These are phyloP conservation scores for Aulostomus chinensis DNA, from an alignment of 2,797 vertebrate genomes.

Conservation along the genomic window DNA sequence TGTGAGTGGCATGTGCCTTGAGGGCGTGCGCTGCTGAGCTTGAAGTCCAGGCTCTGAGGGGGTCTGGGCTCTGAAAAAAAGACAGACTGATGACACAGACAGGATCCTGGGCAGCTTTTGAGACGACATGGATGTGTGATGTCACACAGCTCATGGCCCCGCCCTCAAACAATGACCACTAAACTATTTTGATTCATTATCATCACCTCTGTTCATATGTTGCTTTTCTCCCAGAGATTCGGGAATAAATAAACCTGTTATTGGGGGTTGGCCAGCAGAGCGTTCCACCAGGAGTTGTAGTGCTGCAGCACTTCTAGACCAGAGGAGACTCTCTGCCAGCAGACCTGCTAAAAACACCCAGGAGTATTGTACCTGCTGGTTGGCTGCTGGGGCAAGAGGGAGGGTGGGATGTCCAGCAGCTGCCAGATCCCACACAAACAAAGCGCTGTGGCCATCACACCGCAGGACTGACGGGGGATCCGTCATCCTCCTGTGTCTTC, in stretches of 20 bases:
- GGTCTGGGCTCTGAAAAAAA: too few relatives aligned
- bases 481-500: constrained; percentile 1
- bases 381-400: constrained; percentile 25
- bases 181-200: constrained; percentile 6
- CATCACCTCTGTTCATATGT: constrained; percentile 13
- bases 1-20: too few relatives aligned
- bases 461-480: constrained; percentile 11
- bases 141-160: too few relatives aligned
- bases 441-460: constrained; percentile 9
- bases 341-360: constrained; percentile 48
- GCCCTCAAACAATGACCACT: too few relatives aligned
- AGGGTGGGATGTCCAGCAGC: constrained; percentile 54
- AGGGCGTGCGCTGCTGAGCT: too few relatives aligned
- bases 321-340: constrained; percentile 39
- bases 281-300: constrained; percentile 8
- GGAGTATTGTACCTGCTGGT: constrained; percentile 50
- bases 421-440: constrained; percentile 24
- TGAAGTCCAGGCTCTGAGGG: too few relatives aligned
- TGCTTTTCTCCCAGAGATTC: constrained; percentile 15
- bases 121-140: too few relatives aligned
- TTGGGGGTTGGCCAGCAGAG: background rate
- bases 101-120: too few relatives aligned
- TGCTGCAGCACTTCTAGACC: constrained; percentile 14
- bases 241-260: too few relatives aligned
- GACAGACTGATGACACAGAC: too few relatives aligned